Evolutionary conservation across 2,888 invertebrate species (phyloP), one percentile per base, ranked within the genome.

Genomic region (Tanaodytes sp.): DNA sequence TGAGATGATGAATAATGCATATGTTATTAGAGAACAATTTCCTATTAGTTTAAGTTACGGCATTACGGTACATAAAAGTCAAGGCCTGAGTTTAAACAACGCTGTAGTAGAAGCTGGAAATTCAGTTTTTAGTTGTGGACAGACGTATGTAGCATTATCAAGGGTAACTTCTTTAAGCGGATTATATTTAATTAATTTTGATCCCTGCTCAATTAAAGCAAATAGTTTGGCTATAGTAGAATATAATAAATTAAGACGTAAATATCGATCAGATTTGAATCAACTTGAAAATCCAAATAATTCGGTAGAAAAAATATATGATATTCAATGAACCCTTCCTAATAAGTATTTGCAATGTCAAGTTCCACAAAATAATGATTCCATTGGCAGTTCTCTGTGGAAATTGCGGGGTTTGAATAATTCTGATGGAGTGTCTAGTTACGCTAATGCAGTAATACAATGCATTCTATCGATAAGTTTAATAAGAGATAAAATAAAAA

Each of bases 31-130:
- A 45, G 72, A 73, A 52, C 75, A 76, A 64, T 78, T 78, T 63
- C 73, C 75, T 16, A 43, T 76, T 11, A 69, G 49, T 49, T 6
- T 77, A 4, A 73, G 76, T 36, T 78, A 78, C 49, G 76, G 68
- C 4, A 73, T 76, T 1, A 77, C 76, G 1, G 73, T 77, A 15
- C 75, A 75, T 43, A 77, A 75, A 57, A 45, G 43, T 55, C 55
- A 55, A 36, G 55, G 55, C 6, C n/a, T 55, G n/a, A 55, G 55
- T 36, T 23, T 45, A 8, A 3, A 33, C 20, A 55, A 45, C 23
- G 55, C 43, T 16, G 16, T 55, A 11, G 14, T 55, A 9, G 42
- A 54, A 31, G 54, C 33, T 12, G 42, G 54, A 42, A 54, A 54
- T 33, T n/a, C 30, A 12, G 9, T 54, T 11, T 54, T 54, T 15